These are phyloP conservation scores for Otus sunia DNA, from an alignment of 2,113 vertebrate genomes.

Conservation along the genomic window DNA sequence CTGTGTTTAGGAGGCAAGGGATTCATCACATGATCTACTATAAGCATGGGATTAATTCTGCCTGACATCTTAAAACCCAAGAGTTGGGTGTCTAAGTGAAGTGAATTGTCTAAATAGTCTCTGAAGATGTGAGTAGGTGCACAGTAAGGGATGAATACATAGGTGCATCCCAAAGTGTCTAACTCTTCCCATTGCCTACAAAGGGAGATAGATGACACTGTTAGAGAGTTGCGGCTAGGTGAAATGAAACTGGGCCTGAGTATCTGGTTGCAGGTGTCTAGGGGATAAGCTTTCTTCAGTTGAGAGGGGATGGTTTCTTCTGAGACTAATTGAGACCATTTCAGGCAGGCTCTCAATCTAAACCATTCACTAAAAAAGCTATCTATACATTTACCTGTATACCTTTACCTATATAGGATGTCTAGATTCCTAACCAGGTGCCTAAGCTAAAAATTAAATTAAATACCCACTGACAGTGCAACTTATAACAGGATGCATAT, in stretches of 20 bases:
- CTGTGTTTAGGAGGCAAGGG: neutral
- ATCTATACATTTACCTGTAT: neutral
- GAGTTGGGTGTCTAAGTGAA: neutral
- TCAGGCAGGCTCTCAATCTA: neutral
- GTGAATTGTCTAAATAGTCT: neutral
- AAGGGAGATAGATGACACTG: neutral
- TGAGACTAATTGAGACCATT: neutral
- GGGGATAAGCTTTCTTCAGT: neutral
- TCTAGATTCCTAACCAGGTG: neutral
- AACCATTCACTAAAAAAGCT: neutral
- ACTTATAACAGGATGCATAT: neutral
- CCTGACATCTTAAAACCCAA: neutral
- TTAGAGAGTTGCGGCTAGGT: neutral
- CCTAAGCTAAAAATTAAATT: neutral
- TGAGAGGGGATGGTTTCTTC: neutral
- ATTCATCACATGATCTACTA: neutral
- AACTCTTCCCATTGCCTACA: neutral
- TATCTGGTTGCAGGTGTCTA: neutral
- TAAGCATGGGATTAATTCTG: neutral
- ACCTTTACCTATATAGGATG: neutral
- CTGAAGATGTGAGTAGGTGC: neutral
- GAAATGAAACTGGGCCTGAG: neutral
- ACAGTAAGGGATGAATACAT: rapidly evolving
- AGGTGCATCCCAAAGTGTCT: neutral
- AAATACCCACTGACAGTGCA: neutral